Evolutionary conservation across 2,888 invertebrate species (phyloP).

Genomic region (Caenorhabditis zanzibari): DNA sequence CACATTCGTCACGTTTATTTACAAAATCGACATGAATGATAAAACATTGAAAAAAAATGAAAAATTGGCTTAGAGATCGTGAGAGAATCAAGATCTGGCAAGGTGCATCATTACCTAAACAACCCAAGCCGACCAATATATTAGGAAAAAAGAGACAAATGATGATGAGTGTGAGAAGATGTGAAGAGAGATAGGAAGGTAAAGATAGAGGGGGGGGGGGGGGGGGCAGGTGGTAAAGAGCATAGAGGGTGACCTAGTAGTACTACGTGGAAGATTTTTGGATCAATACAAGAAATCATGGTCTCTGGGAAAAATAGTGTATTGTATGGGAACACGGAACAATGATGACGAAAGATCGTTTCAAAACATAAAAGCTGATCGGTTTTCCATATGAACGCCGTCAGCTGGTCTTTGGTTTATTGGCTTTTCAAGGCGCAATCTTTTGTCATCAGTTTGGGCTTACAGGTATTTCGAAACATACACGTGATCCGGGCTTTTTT

Average conservation of each 20-base stretch:
- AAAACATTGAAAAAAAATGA: slow-evolving; percentile 8
- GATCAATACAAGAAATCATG: not conserved
- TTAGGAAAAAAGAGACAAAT: slow-evolving; percentile 6
- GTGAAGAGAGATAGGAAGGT: not conserved
- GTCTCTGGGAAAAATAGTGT: slow-evolving; percentile 9
- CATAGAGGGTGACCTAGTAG: slow-evolving; percentile 7
- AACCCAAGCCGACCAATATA: slow-evolving; percentile 29
- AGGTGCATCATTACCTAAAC: slow-evolving; percentile 43
- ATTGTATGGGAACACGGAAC: not conserved
- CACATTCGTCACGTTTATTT: too few species aligned
- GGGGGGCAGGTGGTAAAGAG: not conserved
- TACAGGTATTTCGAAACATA: too few species aligned
- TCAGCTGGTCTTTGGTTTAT: too few species aligned
- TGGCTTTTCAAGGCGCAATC: too few species aligned
- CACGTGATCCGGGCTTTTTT: too few species aligned
- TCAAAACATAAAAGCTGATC: not conserved
- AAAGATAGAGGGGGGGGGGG: not conserved
- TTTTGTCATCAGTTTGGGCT: slow-evolving; percentile 7
- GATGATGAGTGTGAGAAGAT: slow-evolving; percentile 17
- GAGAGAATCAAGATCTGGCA: slow-evolving; percentile 24
- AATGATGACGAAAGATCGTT: not conserved
- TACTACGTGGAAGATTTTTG: slow-evolving; percentile 2
- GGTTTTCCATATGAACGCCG: too few species aligned
- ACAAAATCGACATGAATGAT: not conserved
- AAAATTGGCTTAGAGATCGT: slow-evolving; percentile 24